These are phyloP conservation scores for Coptodon rendalli DNA, from an alignment of 2,113 vertebrate genomes.

Conservation along the genomic window DNA sequence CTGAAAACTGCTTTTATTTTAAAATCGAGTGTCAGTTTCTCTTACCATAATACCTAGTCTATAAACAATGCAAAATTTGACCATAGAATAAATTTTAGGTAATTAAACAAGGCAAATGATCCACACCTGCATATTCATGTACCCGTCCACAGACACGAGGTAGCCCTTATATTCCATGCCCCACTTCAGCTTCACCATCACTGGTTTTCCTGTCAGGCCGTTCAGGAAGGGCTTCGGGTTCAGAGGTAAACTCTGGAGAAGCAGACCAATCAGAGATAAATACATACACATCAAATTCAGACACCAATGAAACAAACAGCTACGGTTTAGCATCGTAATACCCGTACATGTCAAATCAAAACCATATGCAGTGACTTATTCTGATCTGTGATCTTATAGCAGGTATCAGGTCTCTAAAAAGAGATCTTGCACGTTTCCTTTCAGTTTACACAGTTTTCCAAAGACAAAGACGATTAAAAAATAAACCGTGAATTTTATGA, in stretches of 20 bases:
- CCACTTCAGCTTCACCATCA: constrained; percentile 99
- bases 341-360: not conserved
- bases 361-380: not conserved
- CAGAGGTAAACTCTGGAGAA: constrained; percentile 87
- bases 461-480: not conserved
- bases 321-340: not conserved
- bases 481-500: not conserved
- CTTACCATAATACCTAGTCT: not conserved
- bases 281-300: not conserved
- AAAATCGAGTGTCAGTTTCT: not conserved
- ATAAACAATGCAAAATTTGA: not conserved
- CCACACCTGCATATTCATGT: constrained; percentile 98
- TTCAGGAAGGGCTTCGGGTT: constrained; percentile 98
- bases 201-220: constrained; percentile 93
- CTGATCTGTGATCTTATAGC: not conserved
- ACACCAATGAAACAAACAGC: not conserved
- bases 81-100: not conserved
- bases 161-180: constrained; percentile 99
- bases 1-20: not conserved
- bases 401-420: not conserved
- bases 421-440: not conserved
- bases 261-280: not conserved
- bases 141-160: constrained; percentile 93
- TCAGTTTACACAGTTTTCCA: not conserved
- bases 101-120: not conserved